Conservation (phyloP, 92 coral and sea anemone genomes). For the Palythoa heliodiscus region DNA sequence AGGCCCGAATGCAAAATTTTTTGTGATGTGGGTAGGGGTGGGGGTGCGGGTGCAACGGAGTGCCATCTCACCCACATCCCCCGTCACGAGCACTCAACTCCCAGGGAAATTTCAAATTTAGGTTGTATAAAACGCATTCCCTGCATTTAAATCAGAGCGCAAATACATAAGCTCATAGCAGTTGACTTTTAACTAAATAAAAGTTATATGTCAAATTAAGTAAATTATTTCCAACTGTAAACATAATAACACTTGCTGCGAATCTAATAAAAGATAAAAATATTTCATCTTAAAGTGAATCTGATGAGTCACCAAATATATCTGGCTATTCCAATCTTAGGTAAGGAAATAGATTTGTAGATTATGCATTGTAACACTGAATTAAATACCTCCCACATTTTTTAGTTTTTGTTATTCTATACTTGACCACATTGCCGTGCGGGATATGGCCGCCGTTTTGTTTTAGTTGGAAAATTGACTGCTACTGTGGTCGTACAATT, state of each 20-base stretch:
- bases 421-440: background rate
- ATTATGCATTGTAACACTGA: background rate
- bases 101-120: no score
- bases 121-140: no score
- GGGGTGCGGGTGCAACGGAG: no score
- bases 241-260: background rate
- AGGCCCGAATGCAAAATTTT: no score
- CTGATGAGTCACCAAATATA: slow-evolving; percentile 43
- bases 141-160: no score
- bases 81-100: no score
- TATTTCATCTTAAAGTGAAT: slow-evolving; percentile 50
- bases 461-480: no score
- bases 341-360: slow-evolving; percentile 46
- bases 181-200: background rate
- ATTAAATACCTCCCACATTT: background rate
- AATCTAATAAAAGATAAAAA: slow-evolving; percentile 20
- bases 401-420: background rate
- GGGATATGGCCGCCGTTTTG: no score
- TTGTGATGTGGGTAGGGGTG: no score
- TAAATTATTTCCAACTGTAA: background rate
- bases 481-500: no score
- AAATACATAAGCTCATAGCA: no score
- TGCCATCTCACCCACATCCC: no score
- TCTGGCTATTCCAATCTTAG: slow-evolving; percentile 76
- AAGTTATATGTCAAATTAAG: background rate